These are phyloP conservation scores for Python bivittatus DNA, from an alignment of 2,113 vertebrate genomes.

Conservation along the genomic window DNA sequence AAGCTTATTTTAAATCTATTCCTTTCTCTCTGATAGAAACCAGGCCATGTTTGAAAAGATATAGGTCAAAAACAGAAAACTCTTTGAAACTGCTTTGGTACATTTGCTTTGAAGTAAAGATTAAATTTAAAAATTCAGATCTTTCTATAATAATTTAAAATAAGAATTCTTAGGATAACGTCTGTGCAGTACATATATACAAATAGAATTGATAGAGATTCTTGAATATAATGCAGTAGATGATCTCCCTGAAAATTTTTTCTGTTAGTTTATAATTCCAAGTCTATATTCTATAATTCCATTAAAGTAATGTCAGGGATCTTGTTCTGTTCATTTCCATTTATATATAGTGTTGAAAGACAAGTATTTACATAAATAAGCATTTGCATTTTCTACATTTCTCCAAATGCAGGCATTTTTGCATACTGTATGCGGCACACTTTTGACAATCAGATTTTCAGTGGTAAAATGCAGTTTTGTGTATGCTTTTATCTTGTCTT, in stretches of 20 bases:
- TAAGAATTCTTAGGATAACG: conserved; percentile 28
- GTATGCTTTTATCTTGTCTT: not conserved
- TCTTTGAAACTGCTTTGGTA: not conserved
- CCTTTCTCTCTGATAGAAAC: conserved; percentile 31
- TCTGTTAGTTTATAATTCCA: not conserved
- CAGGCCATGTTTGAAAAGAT: conserved; percentile 40
- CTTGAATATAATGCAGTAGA: conserved; percentile 3
- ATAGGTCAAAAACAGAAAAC: conserved; percentile 27
- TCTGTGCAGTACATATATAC: not conserved
- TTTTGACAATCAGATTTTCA: not conserved
- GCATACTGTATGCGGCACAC: not conserved
- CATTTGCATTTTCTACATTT: not conserved
- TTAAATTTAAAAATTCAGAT: not conserved
- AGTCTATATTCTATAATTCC: not conserved
- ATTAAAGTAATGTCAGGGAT: not conserved
- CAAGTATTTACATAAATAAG: not conserved
- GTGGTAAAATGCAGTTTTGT: not conserved
- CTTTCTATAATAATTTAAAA: not conserved
- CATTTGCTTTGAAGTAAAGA: not conserved
- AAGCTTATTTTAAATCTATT: conserved; percentile 33
- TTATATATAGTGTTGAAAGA: not conserved
- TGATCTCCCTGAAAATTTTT: conserved; percentile 16
- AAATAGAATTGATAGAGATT: conserved; percentile 33
- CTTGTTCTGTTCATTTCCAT: not conserved
- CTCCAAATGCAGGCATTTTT: not conserved